A percentile compares a stretch with the other conserved stretches of the same genome.
phyloP scores from a whole-genome alignment of 2,113 vertebrate species.

The Damaliscus lunatus region DNA sequence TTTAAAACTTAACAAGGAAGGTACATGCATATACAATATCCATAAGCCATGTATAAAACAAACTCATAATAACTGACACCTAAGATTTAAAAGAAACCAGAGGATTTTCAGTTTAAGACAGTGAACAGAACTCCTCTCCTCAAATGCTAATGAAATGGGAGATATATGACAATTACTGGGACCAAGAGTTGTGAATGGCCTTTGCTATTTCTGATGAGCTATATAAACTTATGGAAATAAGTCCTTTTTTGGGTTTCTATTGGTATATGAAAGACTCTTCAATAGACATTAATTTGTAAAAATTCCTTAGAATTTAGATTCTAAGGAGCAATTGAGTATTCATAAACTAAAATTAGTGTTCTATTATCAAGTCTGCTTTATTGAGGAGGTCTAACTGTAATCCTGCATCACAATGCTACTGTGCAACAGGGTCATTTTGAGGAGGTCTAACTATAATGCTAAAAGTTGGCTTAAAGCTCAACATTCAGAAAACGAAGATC shows the following conservation, averaged over 20 bases:
- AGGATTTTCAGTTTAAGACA: neutral
- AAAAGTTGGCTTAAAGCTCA: too few species aligned
- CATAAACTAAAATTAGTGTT: neutral
- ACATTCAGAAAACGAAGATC: too few species aligned
- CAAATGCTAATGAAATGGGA: neutral
- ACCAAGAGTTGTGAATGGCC: neutral
- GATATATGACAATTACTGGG: neutral
- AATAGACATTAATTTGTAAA: neutral
- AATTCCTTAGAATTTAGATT: neutral
- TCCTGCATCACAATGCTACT: neutral
- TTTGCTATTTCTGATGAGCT: neutral
- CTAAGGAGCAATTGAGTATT: neutral
- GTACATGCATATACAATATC: neutral
- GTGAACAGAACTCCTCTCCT: neutral
- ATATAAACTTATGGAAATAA: neutral
- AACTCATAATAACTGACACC: neutral
- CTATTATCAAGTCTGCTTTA: neutral
- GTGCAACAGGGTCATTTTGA: neutral
- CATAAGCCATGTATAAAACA: neutral
- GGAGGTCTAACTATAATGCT: neutral
- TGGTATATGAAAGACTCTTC: neutral
- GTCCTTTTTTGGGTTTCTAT: neutral
- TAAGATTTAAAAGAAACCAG: neutral
- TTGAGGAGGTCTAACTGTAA: neutral
- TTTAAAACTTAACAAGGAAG: neutral